These are phyloP conservation scores for Pampus argenteus DNA, from an alignment of 2,797 vertebrate genomes.

Conservation along the genomic window DNA sequence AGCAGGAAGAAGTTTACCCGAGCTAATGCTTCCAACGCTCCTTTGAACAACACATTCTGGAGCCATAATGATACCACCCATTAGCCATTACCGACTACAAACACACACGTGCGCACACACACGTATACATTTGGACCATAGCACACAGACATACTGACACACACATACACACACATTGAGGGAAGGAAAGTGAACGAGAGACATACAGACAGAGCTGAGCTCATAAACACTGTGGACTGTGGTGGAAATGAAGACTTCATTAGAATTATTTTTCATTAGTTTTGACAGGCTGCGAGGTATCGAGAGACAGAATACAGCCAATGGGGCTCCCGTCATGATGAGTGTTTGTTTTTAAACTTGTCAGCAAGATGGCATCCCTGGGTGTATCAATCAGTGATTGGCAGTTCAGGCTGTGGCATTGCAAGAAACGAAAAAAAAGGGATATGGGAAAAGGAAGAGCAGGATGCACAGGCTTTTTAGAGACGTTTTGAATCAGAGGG, in stretches of 20 bases:
- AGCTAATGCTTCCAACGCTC: conserved; percentile 28
- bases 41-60: conserved; percentile 46
- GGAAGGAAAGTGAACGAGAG: background rate
- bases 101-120: background rate
- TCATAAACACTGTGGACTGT: conserved; percentile 30
- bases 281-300: conserved; percentile 47
- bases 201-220: conserved; percentile 4
- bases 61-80: conserved; percentile 6
- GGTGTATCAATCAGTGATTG: conserved; percentile 7
- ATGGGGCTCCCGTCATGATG: conserved; percentile 30
- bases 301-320: conserved; percentile 26
- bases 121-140: conserved; percentile 13
- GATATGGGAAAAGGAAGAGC: background rate
- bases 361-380: conserved; percentile 26
- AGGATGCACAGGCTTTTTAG: background rate
- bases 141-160: conserved; percentile 29
- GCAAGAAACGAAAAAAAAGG: background rate
- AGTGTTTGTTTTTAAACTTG: conserved; percentile 41
- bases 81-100: conserved; percentile 45
- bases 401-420: background rate
- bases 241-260: conserved; percentile 62
- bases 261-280: conserved; percentile 62
- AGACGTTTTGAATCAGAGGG: conserved; percentile 3
- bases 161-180: conserved; percentile 27
- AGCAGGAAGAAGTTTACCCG: conserved; percentile 34